phyloP scores from a whole-genome alignment of 2,888 invertebrate genomes.

The Smittia aterrima region DNA sequence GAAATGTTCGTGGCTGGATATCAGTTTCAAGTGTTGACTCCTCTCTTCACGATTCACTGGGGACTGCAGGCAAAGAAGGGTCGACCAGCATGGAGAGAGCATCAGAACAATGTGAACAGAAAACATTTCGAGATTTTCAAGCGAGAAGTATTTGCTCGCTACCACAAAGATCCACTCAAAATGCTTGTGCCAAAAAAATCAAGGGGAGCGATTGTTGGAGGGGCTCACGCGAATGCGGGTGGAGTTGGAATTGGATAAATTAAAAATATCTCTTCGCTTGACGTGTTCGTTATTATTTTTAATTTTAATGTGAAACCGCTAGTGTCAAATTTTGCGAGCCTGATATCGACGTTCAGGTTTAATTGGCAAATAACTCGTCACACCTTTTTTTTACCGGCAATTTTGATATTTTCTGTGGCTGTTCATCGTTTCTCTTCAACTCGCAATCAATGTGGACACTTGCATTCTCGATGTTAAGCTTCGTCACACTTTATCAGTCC shows the following conservation, averaged over 20 bases:
- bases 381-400: too few species aligned
- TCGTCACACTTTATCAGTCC: too few species aligned
- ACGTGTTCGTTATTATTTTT: not conserved
- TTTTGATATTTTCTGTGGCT: too few species aligned
- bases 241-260: not conserved
- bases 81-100: constrained; percentile 81
- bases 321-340: not conserved
- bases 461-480: too few species aligned
- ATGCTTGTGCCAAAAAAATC: constrained; percentile 49
- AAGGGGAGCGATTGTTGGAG: not conserved
- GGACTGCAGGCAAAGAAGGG: constrained; percentile 76
- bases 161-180: constrained; percentile 66
- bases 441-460: too few species aligned
- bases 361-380: too few species aligned
- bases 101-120: constrained; percentile 79
- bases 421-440: too few species aligned
- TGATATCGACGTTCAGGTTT: not conserved
- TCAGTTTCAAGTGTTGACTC: constrained; percentile 82
- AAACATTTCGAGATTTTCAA: constrained; percentile 81
- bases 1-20: constrained; percentile 89
- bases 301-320: not conserved
- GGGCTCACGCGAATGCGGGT: not conserved
- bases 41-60: constrained; percentile 88
- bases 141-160: constrained; percentile 74
- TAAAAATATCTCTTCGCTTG: not conserved